Conservation (phyloP, 2,797 vertebrate genomes). For the Muscicapa striata region DNA sequence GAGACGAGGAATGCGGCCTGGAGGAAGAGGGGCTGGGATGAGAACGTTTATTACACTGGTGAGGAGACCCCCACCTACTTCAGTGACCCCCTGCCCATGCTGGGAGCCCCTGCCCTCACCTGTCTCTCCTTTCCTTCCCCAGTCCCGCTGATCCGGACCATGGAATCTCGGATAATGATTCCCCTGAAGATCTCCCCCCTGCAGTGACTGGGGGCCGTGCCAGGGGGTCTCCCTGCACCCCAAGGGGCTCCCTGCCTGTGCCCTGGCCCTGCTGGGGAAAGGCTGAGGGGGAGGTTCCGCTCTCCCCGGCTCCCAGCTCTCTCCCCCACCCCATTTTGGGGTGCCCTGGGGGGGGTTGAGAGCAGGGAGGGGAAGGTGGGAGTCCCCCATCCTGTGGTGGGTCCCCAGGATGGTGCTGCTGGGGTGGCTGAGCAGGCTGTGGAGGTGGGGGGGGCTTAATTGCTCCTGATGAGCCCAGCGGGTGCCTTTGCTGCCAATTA, state of each 20-base stretch:
- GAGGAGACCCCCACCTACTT: neutral
- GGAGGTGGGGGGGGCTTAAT: neutral
- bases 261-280: neutral
- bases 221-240: accelerated
- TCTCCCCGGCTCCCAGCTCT: neutral
- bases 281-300: neutral
- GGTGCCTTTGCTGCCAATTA: conserved; percentile 28
- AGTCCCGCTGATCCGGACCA: conserved; percentile 92
- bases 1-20: conserved; percentile 93
- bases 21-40: conserved; percentile 93
- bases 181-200: conserved; percentile 90
- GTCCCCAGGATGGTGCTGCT: neutral
- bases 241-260: neutral
- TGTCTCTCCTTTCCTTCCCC: neutral
- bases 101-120: neutral
- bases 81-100: neutral
- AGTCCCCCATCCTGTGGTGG: neutral
- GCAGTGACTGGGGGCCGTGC: conserved; percentile 72
- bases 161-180: conserved; percentile 97
- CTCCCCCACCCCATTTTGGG: accelerated
- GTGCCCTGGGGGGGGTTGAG: neutral
- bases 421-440: neutral
- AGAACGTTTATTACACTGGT: conserved; percentile 93
- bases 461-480: neutral
- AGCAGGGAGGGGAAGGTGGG: neutral